Base-by-base conservation (phyloP, 1,140 invertebrate species). In the Macrobrachium rosenbergii region DNA sequence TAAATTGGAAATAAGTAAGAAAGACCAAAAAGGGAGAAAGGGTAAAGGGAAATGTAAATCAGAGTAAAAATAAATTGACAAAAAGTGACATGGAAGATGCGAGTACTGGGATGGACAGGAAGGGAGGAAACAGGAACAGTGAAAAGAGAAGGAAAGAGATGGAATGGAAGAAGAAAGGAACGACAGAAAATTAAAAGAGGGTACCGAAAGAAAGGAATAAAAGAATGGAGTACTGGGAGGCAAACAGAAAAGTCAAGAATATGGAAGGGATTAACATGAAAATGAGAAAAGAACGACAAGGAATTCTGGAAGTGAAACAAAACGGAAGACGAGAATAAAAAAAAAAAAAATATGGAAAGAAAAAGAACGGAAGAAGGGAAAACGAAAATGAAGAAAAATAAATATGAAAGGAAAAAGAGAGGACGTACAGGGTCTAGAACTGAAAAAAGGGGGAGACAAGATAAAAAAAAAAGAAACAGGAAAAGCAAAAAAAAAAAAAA, bases 281-380 rank as follows among this genome's bases (percentile, higher is more conserved):
- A 52, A n/a, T n/a, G 58, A 52, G 73, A 75, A 52, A 52, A 75
- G 28, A 52, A 75, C 37, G 28, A 75, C 6, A 52, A 75, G 58
- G n/a, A n/a, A 16, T 43, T 28, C 37, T 45, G 58, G 58, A 75
- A 75, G 73, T n/a, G 37, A 11, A n/a, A 14, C 43, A 75, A 52
- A 75, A 75, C n/a, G 37, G 12, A 12, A 43, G 73, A 75, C n/a
- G 73, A 75, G 43, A 75, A 75, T 45, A 75, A n/a, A n/a, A 37
- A 1, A n/a, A n/a, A 37, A 1, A 2, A 37, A 37, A 37, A 37
- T 37, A 37, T 37, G 28, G 28, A 37, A 37, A 2, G 28, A 37
- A 37, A 37, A 37, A 37, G 28, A 3, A 37, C 28, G 28, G 3
- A 37, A 37, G 3, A 37, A 37, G 3, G 28, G 3, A 37, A 37